These are phyloP conservation scores for Leucophenga varia DNA, from an alignment of 1,140 invertebrate genomes.

Conservation along the genomic window DNA sequence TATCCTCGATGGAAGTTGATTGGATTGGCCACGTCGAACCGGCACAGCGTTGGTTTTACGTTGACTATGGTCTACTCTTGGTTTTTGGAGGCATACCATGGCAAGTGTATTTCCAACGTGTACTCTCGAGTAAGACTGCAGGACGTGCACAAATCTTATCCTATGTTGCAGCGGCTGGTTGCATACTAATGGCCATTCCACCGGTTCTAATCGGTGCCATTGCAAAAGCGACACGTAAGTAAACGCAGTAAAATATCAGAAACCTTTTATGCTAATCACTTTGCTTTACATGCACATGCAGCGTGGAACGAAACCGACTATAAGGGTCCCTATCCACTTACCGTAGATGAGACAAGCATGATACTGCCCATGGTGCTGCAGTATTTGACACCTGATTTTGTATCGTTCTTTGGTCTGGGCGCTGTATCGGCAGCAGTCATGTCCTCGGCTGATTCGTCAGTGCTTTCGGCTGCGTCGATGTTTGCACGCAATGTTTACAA, in stretches of 20 bases:
- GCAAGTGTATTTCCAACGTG: slow-evolving; percentile 98
- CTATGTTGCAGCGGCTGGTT: slow-evolving; percentile 94
- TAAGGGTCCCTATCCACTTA: slow-evolving; percentile 71
- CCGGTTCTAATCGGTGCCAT: slow-evolving; percentile 95
- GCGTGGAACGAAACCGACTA: slow-evolving; percentile 93
- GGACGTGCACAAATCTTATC: slow-evolving; percentile 89
- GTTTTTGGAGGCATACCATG: slow-evolving; percentile 98
- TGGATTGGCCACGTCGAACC: slow-evolving; percentile 84
- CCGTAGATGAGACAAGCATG: slow-evolving; percentile 80
- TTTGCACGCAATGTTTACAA: slow-evolving; percentile 98
- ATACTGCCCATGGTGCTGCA: slow-evolving; percentile 96
- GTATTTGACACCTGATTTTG: slow-evolving; percentile 89
- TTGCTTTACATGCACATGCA: slow-evolving; percentile 56
- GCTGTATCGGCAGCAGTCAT: slow-evolving; percentile 98
- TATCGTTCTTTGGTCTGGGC: slow-evolving; percentile 95
- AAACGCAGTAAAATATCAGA: not conserved
- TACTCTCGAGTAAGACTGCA: slow-evolving; percentile 93
- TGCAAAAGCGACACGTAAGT: slow-evolving; percentile 88
- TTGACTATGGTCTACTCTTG: slow-evolving; percentile 89
- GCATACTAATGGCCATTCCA: slow-evolving; percentile 94
- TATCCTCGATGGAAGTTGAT: slow-evolving; percentile 79
- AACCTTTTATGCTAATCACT: not conserved
- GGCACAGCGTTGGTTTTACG: slow-evolving; percentile 77
- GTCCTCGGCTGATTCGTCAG: slow-evolving; percentile 97
- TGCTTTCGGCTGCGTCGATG: slow-evolving; percentile 96